Percentiles rank a stretch among this genome's conserved stretches.
These are phyloP conservation scores for Conus ventricosus DNA, from an alignment of 1,140 invertebrate genomes.

Conservation along the genomic window DNA sequence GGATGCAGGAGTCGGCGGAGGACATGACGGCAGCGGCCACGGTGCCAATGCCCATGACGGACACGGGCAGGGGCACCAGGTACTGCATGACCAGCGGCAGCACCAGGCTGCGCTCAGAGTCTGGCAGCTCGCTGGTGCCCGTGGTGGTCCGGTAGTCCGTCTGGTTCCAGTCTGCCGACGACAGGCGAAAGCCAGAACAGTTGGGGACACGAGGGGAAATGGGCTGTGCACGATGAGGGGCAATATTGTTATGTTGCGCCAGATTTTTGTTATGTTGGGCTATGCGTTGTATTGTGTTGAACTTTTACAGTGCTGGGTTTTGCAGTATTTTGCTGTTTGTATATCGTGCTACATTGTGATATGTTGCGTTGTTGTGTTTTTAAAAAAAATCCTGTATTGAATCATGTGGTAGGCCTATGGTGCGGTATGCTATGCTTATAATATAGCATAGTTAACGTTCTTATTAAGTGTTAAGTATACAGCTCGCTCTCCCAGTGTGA, in stretches of 20 bases:
- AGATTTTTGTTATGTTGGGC: too few relatives aligned
- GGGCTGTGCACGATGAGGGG: constrained; percentile 74
- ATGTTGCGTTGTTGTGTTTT: not conserved
- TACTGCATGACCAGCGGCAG: constrained; percentile 97
- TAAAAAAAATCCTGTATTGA: too few relatives aligned
- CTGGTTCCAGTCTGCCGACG: constrained; percentile 89
- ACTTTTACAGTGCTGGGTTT: too few relatives aligned
- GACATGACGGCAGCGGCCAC: constrained; percentile 99
- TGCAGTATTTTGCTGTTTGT: too few relatives aligned
- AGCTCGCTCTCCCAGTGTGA: not conserved
- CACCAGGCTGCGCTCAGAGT: constrained; percentile 88
- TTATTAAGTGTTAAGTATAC: not conserved
- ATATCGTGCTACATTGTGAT: not conserved
- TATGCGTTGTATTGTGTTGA: too few relatives aligned
- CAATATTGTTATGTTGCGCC: too few relatives aligned
- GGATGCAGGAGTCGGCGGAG: constrained; percentile 94
- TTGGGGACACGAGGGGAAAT: constrained; percentile 4
- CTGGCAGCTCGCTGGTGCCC: constrained; percentile 80
- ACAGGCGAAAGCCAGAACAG: not conserved
- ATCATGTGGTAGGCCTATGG: too few relatives aligned
- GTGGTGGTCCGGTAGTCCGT: constrained; percentile 88
- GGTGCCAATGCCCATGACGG: constrained; percentile 97
- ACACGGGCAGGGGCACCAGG: constrained; percentile 92
- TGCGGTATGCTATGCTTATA: not conserved
- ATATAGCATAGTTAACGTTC: not conserved